Percentiles rank a stretch among this genome's conserved stretches.
These are phyloP conservation scores for Xylocampa areola DNA, from an alignment of 2,888 invertebrate species.

Conservation along the genomic window DNA sequence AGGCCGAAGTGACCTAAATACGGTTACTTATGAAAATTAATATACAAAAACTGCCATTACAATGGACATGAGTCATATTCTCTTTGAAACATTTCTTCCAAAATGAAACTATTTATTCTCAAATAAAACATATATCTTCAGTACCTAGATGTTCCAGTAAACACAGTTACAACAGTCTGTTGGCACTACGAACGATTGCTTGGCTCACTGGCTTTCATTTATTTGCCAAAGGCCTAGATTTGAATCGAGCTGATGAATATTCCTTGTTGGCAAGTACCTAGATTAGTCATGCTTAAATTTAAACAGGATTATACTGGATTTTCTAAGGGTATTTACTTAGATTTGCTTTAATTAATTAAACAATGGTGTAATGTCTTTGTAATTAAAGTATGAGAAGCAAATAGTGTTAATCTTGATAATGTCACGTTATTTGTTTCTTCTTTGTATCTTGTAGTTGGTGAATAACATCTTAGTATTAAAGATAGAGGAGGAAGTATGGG, in stretches of 20 bases:
- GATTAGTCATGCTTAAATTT: slow-evolving; percentile 31
- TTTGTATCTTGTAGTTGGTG: too few species aligned
- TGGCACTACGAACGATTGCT: slow-evolving; percentile 42
- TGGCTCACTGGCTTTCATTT: slow-evolving; percentile 41
- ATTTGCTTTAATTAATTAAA: slow-evolving; percentile 37
- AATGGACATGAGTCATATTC: too few species aligned
- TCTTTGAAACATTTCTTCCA: too few species aligned
- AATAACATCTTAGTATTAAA: too few species aligned
- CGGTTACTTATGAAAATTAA: too few species aligned
- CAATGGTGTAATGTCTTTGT: slow-evolving; percentile 17
- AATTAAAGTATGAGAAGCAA: slow-evolving; percentile 25
- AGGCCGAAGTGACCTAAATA: too few species aligned
- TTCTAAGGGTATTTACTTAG: slow-evolving; percentile 17
- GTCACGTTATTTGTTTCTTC: too few species aligned
- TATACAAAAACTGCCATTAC: too few species aligned
- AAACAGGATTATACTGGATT: slow-evolving; percentile 37
- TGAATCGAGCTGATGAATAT: slow-evolving; percentile 40
- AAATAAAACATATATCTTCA: background rate
- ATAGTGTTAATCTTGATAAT: slow-evolving; percentile 2
- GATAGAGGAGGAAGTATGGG: too few species aligned
- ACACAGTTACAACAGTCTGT: slow-evolving; percentile 3
- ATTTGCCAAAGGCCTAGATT: slow-evolving; percentile 49
- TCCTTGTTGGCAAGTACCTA: slow-evolving; percentile 42
- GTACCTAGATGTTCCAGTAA: background rate
- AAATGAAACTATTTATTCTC: too few species aligned